Conservation (phyloP, 2,888 invertebrate species). For the Machimus atricapillus region DNA sequence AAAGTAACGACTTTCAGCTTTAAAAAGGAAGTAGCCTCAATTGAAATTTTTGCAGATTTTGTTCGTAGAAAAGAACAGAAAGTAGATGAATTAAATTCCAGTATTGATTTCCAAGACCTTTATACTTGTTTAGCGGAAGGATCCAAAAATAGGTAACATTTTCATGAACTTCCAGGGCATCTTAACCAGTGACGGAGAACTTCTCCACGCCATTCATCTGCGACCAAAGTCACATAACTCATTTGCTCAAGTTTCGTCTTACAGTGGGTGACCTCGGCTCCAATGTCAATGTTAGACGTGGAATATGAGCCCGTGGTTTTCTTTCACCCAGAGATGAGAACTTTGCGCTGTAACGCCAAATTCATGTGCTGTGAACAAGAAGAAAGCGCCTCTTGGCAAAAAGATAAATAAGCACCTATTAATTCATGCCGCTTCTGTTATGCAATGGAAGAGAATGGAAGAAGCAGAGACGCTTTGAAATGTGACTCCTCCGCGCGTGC, state of each 20-base stretch:
- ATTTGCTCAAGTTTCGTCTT: background rate
- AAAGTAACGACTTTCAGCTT: background rate
- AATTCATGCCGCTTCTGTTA: background rate
- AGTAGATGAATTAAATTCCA: background rate
- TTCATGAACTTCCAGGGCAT: background rate
- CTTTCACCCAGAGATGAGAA: background rate
- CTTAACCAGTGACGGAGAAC: background rate
- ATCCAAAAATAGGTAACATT: background rate
- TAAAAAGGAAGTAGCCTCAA: background rate
- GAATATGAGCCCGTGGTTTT: background rate
- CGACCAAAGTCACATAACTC: background rate
- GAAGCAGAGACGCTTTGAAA: background rate
- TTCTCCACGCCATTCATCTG: background rate
- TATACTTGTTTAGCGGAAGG: background rate
- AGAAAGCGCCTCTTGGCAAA: background rate
- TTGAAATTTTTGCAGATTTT: too few relatives aligned
- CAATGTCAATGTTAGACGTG: background rate
- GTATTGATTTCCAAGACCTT: background rate
- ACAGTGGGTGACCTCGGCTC: background rate
- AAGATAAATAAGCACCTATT: background rate
- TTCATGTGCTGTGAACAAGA: background rate
- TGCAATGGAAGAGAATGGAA: background rate
- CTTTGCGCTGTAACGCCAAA: background rate
- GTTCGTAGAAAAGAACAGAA: background rate
- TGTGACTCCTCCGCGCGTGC: background rate